These are phyloP conservation scores for Coronaproctus castanopsis DNA, from an alignment of 2,888 invertebrate genomes.

Conservation along the genomic window DNA sequence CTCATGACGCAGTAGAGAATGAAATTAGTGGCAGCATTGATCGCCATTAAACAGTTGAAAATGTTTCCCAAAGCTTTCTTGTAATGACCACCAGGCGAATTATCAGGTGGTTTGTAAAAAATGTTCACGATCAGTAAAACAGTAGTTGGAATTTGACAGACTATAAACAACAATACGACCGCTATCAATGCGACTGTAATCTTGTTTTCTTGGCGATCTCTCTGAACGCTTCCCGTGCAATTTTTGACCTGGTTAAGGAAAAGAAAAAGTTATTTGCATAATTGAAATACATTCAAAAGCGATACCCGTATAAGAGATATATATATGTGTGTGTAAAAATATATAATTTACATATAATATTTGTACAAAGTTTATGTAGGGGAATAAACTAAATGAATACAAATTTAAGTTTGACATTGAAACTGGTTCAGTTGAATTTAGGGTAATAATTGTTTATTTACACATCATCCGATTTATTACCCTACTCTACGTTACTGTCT, in stretches of 20 bases:
- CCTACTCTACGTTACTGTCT: too few species aligned
- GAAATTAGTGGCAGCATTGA: constrained; percentile 58
- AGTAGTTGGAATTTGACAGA: constrained; percentile 52
- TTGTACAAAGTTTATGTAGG: too few species aligned
- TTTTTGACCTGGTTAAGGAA: constrained; percentile 24
- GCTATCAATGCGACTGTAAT: constrained; percentile 56
- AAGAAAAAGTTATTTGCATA: too few species aligned
- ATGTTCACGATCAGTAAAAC: constrained; percentile 29
- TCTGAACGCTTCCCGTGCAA: constrained; percentile 11
- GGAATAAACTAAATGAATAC: too few species aligned
- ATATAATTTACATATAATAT: too few species aligned
- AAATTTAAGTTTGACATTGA: too few species aligned
- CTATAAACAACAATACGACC: constrained; percentile 50
- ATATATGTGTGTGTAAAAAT: too few species aligned
- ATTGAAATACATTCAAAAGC: too few species aligned
- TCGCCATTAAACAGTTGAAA: constrained; percentile 44
- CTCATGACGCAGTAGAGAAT: constrained; percentile 55
- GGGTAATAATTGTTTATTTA: too few species aligned
- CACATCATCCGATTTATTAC: too few species aligned
- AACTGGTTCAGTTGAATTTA: too few species aligned
- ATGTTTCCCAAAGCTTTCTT: constrained; percentile 42
- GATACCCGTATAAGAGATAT: too few species aligned
- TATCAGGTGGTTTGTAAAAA: constrained; percentile 20
- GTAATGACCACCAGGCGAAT: constrained; percentile 25
- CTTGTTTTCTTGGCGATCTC: constrained; percentile 41